Percentiles rank a stretch among this genome's conserved stretches.
These are phyloP conservation scores for Coccyzus lansbergi DNA, from an alignment of 2,797 vertebrate genomes.

Conservation along the genomic window DNA sequence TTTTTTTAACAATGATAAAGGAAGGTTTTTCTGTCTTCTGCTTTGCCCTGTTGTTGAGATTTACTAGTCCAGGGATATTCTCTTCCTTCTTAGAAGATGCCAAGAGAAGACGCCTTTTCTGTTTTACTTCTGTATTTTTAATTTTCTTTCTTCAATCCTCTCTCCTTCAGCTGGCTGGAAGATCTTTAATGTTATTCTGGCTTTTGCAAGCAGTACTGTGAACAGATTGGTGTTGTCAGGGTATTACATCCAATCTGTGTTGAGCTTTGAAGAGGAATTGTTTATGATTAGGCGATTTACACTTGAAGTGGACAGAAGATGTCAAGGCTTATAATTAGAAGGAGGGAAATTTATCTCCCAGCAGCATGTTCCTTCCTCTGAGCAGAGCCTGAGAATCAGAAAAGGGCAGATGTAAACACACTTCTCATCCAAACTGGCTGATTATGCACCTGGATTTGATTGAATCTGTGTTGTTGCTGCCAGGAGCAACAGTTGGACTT, in stretches of 20 bases:
- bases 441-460: slow-evolving; percentile 60
- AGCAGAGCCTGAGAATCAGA: slow-evolving; percentile 59
- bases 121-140: slow-evolving; percentile 13
- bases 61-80: background rate
- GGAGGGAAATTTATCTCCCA: slow-evolving; percentile 77
- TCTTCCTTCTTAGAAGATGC: background rate
- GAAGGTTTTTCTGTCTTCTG: background rate
- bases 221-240: slow-evolving; percentile 73
- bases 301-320: slow-evolving; percentile 70
- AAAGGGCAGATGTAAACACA: slow-evolving; percentile 67
- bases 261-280: slow-evolving; percentile 72
- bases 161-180: slow-evolving; percentile 43
- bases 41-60: background rate
- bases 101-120: background rate
- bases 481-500: slow-evolving; percentile 68
- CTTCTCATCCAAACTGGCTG: slow-evolving; percentile 57
- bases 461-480: slow-evolving; percentile 46
- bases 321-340: slow-evolving; percentile 76
- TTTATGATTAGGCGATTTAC: slow-evolving; percentile 77
- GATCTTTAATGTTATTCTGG: slow-evolving; percentile 60
- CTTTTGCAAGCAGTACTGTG: slow-evolving; percentile 44
- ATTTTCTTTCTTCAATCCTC: slow-evolving; percentile 23
- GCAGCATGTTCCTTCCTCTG: slow-evolving; percentile 62
- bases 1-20: background rate
- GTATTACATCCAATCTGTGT: slow-evolving; percentile 71